These are phyloP conservation scores for Limnephilus auricula DNA, from an alignment of 2,888 invertebrate species.

Conservation along the genomic window DNA sequence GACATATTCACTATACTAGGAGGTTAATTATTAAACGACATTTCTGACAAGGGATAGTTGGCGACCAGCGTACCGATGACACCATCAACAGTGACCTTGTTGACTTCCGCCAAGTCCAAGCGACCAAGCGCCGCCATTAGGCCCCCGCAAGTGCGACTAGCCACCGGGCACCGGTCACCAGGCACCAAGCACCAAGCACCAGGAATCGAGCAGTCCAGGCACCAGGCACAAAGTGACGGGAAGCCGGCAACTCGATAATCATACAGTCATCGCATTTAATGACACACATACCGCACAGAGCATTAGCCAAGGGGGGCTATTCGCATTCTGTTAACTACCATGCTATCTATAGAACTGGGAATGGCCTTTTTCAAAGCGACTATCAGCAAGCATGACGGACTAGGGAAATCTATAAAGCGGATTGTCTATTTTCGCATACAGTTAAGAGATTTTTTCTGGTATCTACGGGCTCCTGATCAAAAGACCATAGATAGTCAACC, in stretches of 20 bases:
- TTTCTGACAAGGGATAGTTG: neutral
- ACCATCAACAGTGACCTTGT: conserved; percentile 13
- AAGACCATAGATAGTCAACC: neutral
- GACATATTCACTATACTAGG: no score
- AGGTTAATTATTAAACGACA: neutral
- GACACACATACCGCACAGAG: conserved; percentile 7
- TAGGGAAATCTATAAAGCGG: neutral
- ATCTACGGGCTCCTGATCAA: neutral
- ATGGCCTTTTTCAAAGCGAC: neutral
- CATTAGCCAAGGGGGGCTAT: neutral
- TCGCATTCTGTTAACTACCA: neutral
- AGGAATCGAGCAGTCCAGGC: neutral
- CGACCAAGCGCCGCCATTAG: conserved; percentile 27
- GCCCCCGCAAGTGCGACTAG: neutral
- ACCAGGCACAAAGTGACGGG: conserved; percentile 32
- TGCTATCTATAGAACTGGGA: neutral
- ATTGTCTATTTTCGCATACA: neutral
- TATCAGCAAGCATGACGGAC: neutral
- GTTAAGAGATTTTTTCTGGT: neutral
- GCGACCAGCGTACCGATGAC: neutral
- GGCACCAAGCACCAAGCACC: neutral
- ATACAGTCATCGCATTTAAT: conserved; percentile 44
- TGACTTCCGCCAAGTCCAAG: neutral
- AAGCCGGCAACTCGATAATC: conserved; percentile 44
- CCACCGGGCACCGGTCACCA: neutral